phyloP scores from a whole-genome alignment of 2,888 invertebrate genomes.

The Dynastes grantii region DNA sequence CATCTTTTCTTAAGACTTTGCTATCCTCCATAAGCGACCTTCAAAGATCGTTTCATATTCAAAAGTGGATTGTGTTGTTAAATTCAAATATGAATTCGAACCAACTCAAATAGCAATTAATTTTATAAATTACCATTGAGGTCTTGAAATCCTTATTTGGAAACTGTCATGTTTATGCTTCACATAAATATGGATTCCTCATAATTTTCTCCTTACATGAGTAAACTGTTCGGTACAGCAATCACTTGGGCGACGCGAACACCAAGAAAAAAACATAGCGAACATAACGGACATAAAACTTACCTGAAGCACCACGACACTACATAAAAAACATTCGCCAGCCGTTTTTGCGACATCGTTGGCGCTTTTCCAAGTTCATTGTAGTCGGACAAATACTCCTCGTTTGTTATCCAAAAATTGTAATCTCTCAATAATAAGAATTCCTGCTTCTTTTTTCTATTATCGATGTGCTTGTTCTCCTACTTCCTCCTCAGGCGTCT shows the following conservation, averaged over 20 bases:
- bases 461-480: background rate
- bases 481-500: background rate
- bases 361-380: background rate
- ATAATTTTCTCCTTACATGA: too few species aligned
- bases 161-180: too few species aligned
- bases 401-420: background rate
- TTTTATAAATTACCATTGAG: too few species aligned
- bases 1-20: too few species aligned
- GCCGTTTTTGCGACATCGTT: background rate
- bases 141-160: too few species aligned
- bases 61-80: too few species aligned
- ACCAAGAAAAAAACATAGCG: background rate
- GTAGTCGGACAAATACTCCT: background rate
- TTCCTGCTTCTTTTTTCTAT: background rate
- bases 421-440: background rate
- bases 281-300: background rate
- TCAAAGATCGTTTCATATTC: too few species aligned
- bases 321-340: background rate
- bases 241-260: background rate
- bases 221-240: background rate
- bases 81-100: too few species aligned
- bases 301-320: background rate
- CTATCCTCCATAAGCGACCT: too few species aligned
- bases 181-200: too few species aligned
- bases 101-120: too few species aligned